Base-by-base conservation (phyloP, 2,113 vertebrate genomes). In the Opisthocomus hoazin region DNA sequence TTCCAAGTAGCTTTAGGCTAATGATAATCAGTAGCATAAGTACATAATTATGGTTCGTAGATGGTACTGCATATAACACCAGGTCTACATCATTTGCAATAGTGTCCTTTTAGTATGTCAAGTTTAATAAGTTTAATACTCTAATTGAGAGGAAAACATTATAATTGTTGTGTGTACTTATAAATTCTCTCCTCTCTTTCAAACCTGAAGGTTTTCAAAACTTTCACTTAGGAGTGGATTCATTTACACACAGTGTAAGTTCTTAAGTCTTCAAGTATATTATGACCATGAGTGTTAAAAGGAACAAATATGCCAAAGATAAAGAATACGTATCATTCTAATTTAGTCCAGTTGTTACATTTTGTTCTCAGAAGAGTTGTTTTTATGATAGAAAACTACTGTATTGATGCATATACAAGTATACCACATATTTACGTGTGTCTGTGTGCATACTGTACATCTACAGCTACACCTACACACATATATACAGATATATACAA, bases 21-120 rank as follows among this genome's bases (percentile, higher is more conserved):
- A 97, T 82, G 94, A 90, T 91, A 94, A 83, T 94, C 95, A 95
- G 96, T 70, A 91, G 43, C 45, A 94, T 96, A 77, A 96, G 86
- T 87, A 96, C 92, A 94, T 97, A 97, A 97, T 87, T 96, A 92
- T 24, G 29, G 43, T 79, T 94, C 56, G 1, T 82, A 87, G 95
- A 71, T 39, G 82, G 69, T 80, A 92, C 83, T 75, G 83, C 83
- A 89, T 74, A 15, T 93, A 89, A 83, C 79, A 91, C 71, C 66
- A 95, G 45, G 50, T 66, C 92, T 95, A 73, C 76, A 93, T 69
- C 75, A 86, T 79, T 89, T 96, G 77, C 19, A 96, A 84, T 89
- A 95, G 83, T 87, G 86, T 94, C 95, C 92, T 96, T 96, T 94
- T 79, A 92, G 96, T 95, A 96, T 96, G 97, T 96, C 61, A 87